Evolutionary conservation across 2,113 vertebrate species (phyloP), one percentile per base, ranked within the genome.

Genomic region (Sterrhoptilus dennistouni): DNA sequence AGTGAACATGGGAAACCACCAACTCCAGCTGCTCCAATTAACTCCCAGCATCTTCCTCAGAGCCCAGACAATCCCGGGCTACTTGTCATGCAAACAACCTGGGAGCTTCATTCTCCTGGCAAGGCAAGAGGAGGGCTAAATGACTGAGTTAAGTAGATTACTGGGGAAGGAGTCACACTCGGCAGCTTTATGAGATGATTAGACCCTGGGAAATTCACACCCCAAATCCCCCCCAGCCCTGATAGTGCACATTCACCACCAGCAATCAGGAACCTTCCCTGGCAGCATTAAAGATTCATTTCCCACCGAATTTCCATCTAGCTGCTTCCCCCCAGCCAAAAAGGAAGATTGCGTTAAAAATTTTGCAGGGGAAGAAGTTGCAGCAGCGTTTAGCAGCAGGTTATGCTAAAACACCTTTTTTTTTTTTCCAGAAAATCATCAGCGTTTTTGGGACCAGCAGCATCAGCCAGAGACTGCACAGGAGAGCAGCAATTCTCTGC

Each of bases 131-230:
- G 97, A 98, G 97, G 97, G 94, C 81, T 95, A 97, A 97, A 97
- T 96, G 95, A 96, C 96, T 89, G 97, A 97, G 97, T 97, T 98
- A 98, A 98, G 98, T 96, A 98, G 98, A 98, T 99, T 98, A 99
- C 93, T 96, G 96, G 97, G 83, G 92, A 98, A 97, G 97, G 96
- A 95, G 97, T 97, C 97, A 98, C 96, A 97, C 97, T 97, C 97
- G 21, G 96, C 96, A 97, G 97, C 97, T 97, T 97, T 97, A 98
- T 92, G 96, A 97, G 97, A 98, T 93, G 97, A 97, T 98, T 97
- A 98, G 98, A 97, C 96, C 98, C 98, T 97, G 98, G 97, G 98
- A 98, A 99, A 98, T 95, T 97, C 98, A 97, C 96, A 96, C 77
- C 35, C 76, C 93, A 96, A 98, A 96, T 97, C 96, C 96, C 95